Conservation (phyloP, 1,140 invertebrate species). For the Drosophila fuyamai region DNA sequence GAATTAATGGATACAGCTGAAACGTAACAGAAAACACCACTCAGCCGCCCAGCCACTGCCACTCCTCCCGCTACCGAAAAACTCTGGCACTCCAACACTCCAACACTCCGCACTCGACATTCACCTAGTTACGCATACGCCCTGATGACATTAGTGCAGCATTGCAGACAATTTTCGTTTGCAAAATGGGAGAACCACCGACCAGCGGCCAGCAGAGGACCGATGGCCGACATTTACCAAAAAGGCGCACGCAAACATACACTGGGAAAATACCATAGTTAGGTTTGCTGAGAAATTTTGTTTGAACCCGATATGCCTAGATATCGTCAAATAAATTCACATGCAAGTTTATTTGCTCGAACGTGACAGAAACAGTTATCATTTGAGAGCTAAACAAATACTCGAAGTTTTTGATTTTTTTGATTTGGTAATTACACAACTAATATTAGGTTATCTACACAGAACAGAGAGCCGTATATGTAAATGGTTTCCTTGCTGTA, state of each 20-base stretch:
- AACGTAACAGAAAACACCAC: slow-evolving; percentile 64
- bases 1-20: slow-evolving; percentile 68
- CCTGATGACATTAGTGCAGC: slow-evolving; percentile 79
- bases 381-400: no score
- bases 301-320: no score
- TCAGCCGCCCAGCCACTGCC: slow-evolving; percentile 13
- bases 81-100: slow-evolving; percentile 8
- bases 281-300: no score
- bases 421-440: no score
- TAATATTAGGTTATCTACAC: no score
- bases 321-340: no score
- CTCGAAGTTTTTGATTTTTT: no score
- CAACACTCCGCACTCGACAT: slow-evolving; percentile 27
- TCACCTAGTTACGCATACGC: slow-evolving; percentile 77
- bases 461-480: no score
- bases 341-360: no score
- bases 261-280: background rate
- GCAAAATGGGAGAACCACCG: slow-evolving; percentile 65
- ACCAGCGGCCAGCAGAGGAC: slow-evolving; percentile 21
- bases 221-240: slow-evolving; percentile 15
- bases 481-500: no score
- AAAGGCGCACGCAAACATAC: slow-evolving; percentile 12
- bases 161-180: slow-evolving; percentile 73
- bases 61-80: background rate
- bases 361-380: no score